Evolutionary conservation across 2,888 invertebrate species (phyloP).

Genomic region (Drosophila maculinotata): DNA sequence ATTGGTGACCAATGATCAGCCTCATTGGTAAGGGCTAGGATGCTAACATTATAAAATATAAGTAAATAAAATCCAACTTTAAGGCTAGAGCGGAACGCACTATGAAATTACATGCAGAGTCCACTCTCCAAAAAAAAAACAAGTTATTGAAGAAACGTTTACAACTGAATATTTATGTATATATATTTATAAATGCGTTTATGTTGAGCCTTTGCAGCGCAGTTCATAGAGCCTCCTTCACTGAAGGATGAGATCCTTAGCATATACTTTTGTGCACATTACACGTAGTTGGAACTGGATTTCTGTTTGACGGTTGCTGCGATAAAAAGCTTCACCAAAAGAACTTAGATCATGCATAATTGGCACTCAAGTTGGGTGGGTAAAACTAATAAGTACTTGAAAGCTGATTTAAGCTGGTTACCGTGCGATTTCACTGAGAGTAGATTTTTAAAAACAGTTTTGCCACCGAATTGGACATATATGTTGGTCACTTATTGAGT

Average conservation of each 20-base stretch:
- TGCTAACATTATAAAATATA: too few species aligned
- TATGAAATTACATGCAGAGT: too few species aligned
- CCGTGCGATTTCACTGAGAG: constrained; percentile 30
- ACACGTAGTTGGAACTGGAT: constrained; percentile 5
- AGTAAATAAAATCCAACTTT: too few species aligned
- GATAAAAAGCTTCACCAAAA: constrained; percentile 55
- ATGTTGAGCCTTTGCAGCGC: constrained; percentile 20
- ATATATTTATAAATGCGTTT: constrained; percentile 49
- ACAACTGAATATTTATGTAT: too few species aligned
- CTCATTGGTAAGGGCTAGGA: too few species aligned
- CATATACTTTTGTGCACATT: constrained; percentile 44
- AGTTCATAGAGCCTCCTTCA: constrained; percentile 11
- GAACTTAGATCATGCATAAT: constrained; percentile 59
- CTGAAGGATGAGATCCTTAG: constrained; percentile 21
- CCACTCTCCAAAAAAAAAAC: too few species aligned
- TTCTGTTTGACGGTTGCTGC: constrained; percentile 18
- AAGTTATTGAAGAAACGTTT: too few species aligned
- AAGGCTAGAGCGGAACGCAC: too few species aligned
- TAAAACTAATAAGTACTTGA: constrained; percentile 42
- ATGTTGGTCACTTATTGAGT: too few species aligned
- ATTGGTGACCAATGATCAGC: constrained; percentile 11
- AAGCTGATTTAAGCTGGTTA: constrained; percentile 50
- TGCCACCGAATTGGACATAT: too few species aligned
- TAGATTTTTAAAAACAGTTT: constrained; percentile 40
- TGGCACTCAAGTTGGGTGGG: constrained; percentile 20